Conservation (phyloP, 2,888 invertebrate species). For the Psylliodes chrysocephalus region DNA sequence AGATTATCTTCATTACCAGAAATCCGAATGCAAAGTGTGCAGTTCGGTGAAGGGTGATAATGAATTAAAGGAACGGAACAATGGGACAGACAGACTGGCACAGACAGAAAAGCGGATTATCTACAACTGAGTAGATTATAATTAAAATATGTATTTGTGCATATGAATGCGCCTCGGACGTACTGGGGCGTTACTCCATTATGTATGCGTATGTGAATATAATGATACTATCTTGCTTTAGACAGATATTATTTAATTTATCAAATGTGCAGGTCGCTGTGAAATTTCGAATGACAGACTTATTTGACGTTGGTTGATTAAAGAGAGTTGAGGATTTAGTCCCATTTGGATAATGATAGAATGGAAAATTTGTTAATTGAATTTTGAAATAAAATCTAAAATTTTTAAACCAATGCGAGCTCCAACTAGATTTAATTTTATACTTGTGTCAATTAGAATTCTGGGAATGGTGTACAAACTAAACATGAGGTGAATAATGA, state of each 20-base stretch:
- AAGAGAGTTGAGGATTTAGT: not conserved
- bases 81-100: slow-evolving; percentile 19
- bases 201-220: slow-evolving; percentile 31
- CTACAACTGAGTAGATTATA: slow-evolving; percentile 47
- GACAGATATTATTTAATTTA: slow-evolving; percentile 34
- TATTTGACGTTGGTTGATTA: not conserved
- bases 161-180: slow-evolving; percentile 31
- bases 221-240: slow-evolving; percentile 28
- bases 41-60: slow-evolving; percentile 36
- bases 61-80: slow-evolving; percentile 48
- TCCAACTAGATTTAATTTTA: too few relatives aligned
- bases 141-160: slow-evolving; percentile 47
- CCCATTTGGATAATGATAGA: not conserved
- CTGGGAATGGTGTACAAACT: too few relatives aligned
- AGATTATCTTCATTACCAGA: slow-evolving; percentile 27
- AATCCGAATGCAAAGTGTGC: slow-evolving; percentile 11
- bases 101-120: slow-evolving; percentile 46
- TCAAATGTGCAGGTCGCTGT: slow-evolving; percentile 5
- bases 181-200: slow-evolving; percentile 18
- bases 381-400: too few relatives aligned
- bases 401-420: too few relatives aligned
- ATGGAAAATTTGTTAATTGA: too few relatives aligned
- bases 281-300: slow-evolving; percentile 11
- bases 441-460: too few relatives aligned
- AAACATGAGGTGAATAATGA: too few relatives aligned